These are phyloP conservation scores for Dendroctonus valens DNA, from an alignment of 1,140 invertebrate species.

Conservation along the genomic window DNA sequence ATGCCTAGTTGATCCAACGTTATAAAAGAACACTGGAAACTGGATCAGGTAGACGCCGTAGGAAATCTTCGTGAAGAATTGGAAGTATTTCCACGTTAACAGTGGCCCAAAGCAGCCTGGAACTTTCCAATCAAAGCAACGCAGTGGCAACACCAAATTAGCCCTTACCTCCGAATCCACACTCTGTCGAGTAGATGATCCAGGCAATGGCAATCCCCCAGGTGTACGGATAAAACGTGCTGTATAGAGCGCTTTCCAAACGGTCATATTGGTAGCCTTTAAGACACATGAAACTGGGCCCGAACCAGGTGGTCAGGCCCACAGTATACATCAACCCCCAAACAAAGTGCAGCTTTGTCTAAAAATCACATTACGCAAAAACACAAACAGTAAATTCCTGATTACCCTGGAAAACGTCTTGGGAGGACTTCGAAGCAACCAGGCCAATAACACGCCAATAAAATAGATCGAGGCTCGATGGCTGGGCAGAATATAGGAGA, in stretches of 20 bases:
- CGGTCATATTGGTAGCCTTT: slow-evolving; percentile 36
- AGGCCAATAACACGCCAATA: slow-evolving; percentile 64
- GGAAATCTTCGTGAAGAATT: slow-evolving; percentile 52
- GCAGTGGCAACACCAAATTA: background rate
- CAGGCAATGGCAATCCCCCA: slow-evolving; percentile 34
- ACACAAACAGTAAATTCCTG: background rate
- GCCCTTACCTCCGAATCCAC: slow-evolving; percentile 31
- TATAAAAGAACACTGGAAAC: slow-evolving; percentile 61
- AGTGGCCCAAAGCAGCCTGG: slow-evolving; percentile 52
- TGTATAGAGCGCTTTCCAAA: slow-evolving; percentile 34
- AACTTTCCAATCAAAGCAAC: slow-evolving; percentile 25
- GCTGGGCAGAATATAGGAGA: slow-evolving; percentile 67
- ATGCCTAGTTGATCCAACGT: slow-evolving; percentile 54
- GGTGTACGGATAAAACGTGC: slow-evolving; percentile 37
- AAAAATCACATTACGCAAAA: slow-evolving; percentile 8
- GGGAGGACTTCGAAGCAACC: slow-evolving; percentile 29
- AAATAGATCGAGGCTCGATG: slow-evolving; percentile 69
- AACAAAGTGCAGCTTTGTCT: slow-evolving; percentile 17
- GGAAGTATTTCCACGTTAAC: slow-evolving; percentile 52
- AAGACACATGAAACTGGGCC: slow-evolving; percentile 31
- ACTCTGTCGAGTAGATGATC: slow-evolving; percentile 34
- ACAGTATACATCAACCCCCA: slow-evolving; percentile 28
- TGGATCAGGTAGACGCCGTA: slow-evolving; percentile 59
- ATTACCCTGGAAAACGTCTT: slow-evolving; percentile 5
- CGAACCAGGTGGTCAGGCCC: slow-evolving; percentile 31